These are phyloP conservation scores for Psilopogon haemacephalus DNA, from an alignment of 2,113 vertebrate species.

Conservation along the genomic window DNA sequence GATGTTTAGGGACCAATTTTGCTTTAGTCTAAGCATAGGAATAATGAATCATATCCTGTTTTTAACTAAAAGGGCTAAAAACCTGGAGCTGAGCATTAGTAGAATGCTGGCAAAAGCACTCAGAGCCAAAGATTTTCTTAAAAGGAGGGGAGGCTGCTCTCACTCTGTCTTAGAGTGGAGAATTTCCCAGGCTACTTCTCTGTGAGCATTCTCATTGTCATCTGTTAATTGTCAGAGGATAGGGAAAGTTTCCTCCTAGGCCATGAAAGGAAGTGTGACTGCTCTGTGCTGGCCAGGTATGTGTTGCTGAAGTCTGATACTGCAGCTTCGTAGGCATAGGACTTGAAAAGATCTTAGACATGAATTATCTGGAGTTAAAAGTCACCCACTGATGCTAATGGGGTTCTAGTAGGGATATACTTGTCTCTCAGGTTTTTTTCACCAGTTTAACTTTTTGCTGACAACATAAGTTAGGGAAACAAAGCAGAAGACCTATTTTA, in stretches of 20 bases:
- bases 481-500: background rate
- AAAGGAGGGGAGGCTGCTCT: background rate
- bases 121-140: background rate
- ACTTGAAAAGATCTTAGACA: background rate
- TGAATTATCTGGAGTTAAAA: background rate
- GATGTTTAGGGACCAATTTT: background rate
- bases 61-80: background rate
- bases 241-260: background rate
- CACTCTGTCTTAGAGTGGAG: background rate
- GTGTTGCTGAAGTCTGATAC: background rate
- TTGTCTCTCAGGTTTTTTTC: background rate
- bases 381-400: background rate
- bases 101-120: background rate
- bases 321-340: background rate
- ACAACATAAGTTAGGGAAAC: background rate
- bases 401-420: background rate
- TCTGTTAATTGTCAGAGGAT: conserved; percentile 22
- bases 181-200: background rate
- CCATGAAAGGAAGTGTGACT: conserved; percentile 52
- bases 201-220: background rate
- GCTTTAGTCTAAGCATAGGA: background rate
- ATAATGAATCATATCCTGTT: background rate
- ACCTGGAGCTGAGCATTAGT: background rate
- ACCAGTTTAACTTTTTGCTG: background rate
- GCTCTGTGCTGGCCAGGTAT: background rate